Conservation (phyloP, 2,113 vertebrate species). For the Aplodontia rufa region DNA sequence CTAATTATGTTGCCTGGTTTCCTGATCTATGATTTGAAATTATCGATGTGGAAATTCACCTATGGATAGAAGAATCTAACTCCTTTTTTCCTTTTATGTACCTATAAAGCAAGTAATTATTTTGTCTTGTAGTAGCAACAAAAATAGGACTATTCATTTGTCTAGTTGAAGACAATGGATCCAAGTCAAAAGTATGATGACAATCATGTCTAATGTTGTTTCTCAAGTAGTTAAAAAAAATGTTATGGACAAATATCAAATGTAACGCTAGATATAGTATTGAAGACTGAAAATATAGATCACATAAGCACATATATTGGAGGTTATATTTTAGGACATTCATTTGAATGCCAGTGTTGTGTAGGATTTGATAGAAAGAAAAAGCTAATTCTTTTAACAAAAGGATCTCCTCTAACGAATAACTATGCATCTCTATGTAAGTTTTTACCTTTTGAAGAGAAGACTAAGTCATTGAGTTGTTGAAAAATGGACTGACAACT, state of each 20-base stretch:
- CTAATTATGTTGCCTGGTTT: neutral
- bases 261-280: neutral
- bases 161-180: neutral
- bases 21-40: neutral
- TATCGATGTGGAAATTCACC: neutral
- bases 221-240: neutral
- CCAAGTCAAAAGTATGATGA: neutral
- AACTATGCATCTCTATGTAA: neutral
- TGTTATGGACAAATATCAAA: neutral
- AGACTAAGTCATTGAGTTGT: neutral
- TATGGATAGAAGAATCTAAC: neutral
- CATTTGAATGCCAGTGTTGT: neutral
- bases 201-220: neutral
- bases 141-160: neutral
- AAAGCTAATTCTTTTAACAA: neutral
- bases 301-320: neutral
- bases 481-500: neutral
- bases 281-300: neutral
- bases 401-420: neutral
- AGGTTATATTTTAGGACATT: neutral
- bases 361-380: constrained; percentile 2
- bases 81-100: neutral
- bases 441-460: neutral
- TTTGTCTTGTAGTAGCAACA: neutral
- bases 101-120: neutral